Base-by-base conservation (phyloP, 2,797 vertebrate species). In the Selene dorsalis region DNA sequence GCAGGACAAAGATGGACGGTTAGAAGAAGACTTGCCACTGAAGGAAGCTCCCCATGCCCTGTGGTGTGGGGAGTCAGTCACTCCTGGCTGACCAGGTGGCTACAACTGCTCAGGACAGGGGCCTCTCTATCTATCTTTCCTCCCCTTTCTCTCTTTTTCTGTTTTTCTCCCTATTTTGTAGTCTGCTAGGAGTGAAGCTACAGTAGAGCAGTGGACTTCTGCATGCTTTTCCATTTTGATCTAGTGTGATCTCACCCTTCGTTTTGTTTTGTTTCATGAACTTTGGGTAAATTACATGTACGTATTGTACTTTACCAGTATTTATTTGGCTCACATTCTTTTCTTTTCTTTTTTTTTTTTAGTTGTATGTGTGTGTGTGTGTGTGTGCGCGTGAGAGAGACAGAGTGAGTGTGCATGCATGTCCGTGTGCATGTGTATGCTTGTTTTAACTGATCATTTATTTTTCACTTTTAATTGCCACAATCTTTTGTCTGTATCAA, bases 101-200 rank as follows among this genome's bases (percentile, higher is more conserved):
- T 89, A 26, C 84, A 88, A 90, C 88, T 92, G 91, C 91, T 93
- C 93, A 92, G 90, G 93, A 93, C 88, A 93, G 90, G 91, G 92
- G 88, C 78, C 79, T 89, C 80, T 91, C 86, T 84, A 64, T 80
- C 79, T 68, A 52, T 83, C 75, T 77, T 50, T 83, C 57, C 75
- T 66, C 81, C 52, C 56, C 47, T 77, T 70, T 85, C 22, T 80
- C 59, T 79, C 47, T 80, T 65, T 87, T 77, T 81, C 72, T 84
- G 71, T 80, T 70, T 82, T 68, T 68, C 75, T 86, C 70, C 75
- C 69, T 83, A 56, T 86, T 87, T 92, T 85, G 80, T 92, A 93
- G 88, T 93, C 90, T 91, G 91, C 90, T 91, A 93, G 84, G 93
- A 94, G 94, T 95, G 95, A 93, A 88, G 91, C 93, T 94, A 93